Evolutionary conservation across 2,113 vertebrate genomes (phyloP), one percentile per base, ranked within the genome.

Genomic region (Ploceus nigricollis): DNA sequence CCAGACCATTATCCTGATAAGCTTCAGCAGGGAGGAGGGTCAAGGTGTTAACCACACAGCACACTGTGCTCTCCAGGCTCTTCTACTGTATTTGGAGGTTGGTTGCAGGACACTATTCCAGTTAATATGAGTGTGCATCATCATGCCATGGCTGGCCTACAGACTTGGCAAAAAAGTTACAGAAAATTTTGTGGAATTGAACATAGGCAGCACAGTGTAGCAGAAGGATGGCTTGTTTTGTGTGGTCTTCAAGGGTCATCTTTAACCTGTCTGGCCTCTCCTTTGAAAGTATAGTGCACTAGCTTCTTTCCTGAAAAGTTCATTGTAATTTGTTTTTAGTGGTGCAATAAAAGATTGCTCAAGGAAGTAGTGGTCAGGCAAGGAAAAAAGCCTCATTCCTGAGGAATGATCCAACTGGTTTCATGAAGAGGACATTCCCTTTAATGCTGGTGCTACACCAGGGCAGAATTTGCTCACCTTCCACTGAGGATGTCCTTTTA

Each of bases 291-390:
- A 15, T 4, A 40, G 51, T 78, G 47, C 76, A 35, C 50, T 92
- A n/a, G 31, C 42, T 80, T 86, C 58, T 82, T 56, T 65, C 53
- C 51, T 73, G 72, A 37, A 39, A 72, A 50, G 72, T 20, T 76
- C 37, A 6, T 53, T 83, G 25, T 70, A 83, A 85, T 83, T 70
- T 93, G 81, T 95, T 96, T 93, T 77, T 48, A 68, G 56, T 51
- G 23, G 31, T 77, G 64, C 2, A 8, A 50, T 80, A 54, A 90
- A 95, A 93, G 68, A 58, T 81, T 82, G 30, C 40, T 85, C 19
- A 63, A 93, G 82, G 47, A 88, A 90, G 15, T 15, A 81, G 39
- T 76, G 58, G 42, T 87, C 47, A 92, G 61, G 33, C 53, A 47
- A 90, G 44, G 53, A 64, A 53, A 69, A 79, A 56, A 71, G 16